A percentile compares a stretch with the other conserved stretches of the same genome.
Evolutionary conservation across 2,113 vertebrate genomes (phyloP).

Genomic region (Ariopsis seemanni): DNA sequence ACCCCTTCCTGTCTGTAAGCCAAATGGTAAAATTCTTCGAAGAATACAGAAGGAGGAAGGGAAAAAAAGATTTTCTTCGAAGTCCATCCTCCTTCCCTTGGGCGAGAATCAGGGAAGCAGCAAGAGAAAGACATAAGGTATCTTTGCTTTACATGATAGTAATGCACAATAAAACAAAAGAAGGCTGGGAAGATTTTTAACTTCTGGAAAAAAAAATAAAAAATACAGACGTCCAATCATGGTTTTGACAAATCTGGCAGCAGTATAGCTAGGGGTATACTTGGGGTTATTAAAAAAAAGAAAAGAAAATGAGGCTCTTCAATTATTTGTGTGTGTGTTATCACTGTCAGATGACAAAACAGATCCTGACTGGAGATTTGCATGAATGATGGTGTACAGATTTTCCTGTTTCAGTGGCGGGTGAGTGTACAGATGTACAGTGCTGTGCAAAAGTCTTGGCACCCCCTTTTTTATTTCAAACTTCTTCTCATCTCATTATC

Average conservation of each 20-base stretch:
- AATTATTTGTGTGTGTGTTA: not conserved
- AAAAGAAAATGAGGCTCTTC: not conserved
- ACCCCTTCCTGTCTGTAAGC: not conserved
- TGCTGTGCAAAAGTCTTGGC: too few relatives aligned
- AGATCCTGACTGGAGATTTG: not conserved
- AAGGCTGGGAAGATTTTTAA: not conserved
- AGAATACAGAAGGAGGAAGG: not conserved
- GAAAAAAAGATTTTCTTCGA: not conserved
- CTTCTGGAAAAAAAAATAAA: not conserved
- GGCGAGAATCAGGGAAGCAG: not conserved
- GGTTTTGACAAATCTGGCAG: not conserved
- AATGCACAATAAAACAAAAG: not conserved
- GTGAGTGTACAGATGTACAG: not conserved
- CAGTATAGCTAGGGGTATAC: too few relatives aligned
- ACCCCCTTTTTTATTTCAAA: too few relatives aligned
- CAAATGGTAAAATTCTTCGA: not conserved
- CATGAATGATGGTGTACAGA: not conserved
- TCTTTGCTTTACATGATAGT: not conserved
- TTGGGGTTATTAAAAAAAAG: not conserved
- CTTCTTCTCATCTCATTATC: too few relatives aligned
- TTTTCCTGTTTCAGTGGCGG: not conserved
- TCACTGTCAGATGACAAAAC: not conserved
- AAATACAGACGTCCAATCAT: not conserved
- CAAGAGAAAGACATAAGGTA: not conserved
- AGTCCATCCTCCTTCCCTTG: not conserved